phyloP scores from a whole-genome alignment of 1,140 invertebrate genomes.

The Nephotettix cincticeps region DNA sequence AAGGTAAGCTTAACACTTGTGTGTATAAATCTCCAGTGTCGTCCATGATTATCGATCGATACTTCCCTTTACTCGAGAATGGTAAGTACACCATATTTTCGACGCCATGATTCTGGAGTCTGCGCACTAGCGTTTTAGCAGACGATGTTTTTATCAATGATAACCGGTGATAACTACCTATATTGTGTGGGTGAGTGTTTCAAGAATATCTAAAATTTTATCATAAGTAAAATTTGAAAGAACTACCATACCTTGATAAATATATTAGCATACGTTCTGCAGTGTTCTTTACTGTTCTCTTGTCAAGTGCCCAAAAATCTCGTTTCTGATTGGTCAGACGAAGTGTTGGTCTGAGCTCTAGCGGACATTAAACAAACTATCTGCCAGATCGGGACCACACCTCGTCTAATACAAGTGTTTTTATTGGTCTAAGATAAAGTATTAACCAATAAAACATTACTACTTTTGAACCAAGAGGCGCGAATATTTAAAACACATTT shows the following conservation, averaged over 20 bases:
- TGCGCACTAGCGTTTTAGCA: conserved; percentile 54
- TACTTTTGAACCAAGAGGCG: not conserved
- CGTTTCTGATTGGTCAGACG: conserved; percentile 26
- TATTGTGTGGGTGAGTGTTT: no score
- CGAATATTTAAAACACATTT: not conserved
- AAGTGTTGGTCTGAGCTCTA: conserved; percentile 5
- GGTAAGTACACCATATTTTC: conserved; percentile 22
- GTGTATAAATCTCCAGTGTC: conserved; percentile 36
- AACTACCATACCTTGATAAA: not conserved
- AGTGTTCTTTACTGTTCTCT: conserved; percentile 10
- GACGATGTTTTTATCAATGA: conserved; percentile 45
- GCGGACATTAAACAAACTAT: not conserved
- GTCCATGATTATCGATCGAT: conserved; percentile 44
- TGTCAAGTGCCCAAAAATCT: conserved; percentile 25
- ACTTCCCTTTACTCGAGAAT: conserved; percentile 35
- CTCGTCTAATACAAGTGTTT: not conserved
- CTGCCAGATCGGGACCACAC: conserved; percentile 31
- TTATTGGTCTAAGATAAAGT: conserved; percentile 23
- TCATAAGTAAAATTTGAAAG: not conserved
- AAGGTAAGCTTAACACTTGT: conserved; percentile 37
- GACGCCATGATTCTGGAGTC: conserved; percentile 49
- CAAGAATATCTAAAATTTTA: no score
- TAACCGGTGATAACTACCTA: not conserved
- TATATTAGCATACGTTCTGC: conserved; percentile 13
- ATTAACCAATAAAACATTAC: not conserved